A percentile compares a stretch with the other conserved stretches of the same genome.
phyloP scores from a whole-genome alignment of 2,888 invertebrate species.

The Nemurella pictetii region DNA sequence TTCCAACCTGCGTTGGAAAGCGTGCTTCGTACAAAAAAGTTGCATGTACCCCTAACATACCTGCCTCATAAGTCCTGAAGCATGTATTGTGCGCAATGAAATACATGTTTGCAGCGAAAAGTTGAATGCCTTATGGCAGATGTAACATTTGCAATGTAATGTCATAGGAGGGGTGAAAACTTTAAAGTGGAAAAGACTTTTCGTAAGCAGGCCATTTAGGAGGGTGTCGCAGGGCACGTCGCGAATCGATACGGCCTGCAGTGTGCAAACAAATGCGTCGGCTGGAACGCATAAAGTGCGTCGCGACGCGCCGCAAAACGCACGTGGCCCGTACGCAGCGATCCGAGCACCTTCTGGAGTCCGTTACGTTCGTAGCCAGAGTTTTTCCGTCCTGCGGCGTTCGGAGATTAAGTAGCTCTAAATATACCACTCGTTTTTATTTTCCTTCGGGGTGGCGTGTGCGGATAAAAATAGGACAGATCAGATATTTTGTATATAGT shows the following conservation, averaged over 20 bases:
- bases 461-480: neutral
- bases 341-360: neutral
- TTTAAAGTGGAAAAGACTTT: neutral
- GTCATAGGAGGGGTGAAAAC: slow-evolving; percentile 13
- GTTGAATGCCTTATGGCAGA: neutral
- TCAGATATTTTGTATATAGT: slow-evolving; percentile 1
- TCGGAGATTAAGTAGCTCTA: neutral
- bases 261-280: slow-evolving; percentile 17
- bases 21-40: neutral
- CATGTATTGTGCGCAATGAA: neutral
- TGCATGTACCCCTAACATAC: neutral
- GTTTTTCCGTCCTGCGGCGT: neutral
- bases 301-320: neutral
- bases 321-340: neutral
- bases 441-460: neutral
- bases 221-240: slow-evolving; percentile 13
- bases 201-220: slow-evolving; percentile 34
- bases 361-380: neutral
- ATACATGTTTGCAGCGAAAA: neutral
- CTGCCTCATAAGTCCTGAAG: neutral
- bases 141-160: slow-evolving; percentile 5
- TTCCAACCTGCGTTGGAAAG: neutral
- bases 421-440: neutral
- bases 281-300: neutral
- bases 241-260: slow-evolving; percentile 21